Evolutionary conservation across 2,888 invertebrate species (phyloP).

Genomic region (Meliscaeva auricollis): DNA sequence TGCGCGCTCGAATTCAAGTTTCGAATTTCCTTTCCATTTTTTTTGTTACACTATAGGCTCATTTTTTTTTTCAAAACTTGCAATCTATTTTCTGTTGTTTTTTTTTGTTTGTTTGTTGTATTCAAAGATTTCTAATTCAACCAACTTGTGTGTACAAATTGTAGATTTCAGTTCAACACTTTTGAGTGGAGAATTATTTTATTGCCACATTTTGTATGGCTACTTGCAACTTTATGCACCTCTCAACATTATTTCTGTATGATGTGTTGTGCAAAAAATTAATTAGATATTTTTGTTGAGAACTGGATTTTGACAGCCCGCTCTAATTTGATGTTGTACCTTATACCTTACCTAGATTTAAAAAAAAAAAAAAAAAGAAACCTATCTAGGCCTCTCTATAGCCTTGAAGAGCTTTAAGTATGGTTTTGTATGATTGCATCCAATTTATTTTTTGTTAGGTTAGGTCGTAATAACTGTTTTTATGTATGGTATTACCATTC

Average conservation of each 20-base stretch:
- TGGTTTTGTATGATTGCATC: not conserved
- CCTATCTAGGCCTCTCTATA: constrained; percentile 3
- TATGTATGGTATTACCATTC: not conserved
- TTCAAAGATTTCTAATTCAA: constrained; percentile 42
- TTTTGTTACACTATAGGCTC: constrained; percentile 12
- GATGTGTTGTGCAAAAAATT: constrained; percentile 1
- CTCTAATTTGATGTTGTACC: not conserved
- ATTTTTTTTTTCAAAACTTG: constrained; percentile 3
- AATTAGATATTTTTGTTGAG: not conserved
- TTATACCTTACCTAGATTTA: not conserved
- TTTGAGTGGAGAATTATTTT: constrained; percentile 23
- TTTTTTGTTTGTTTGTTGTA: constrained; percentile 5
- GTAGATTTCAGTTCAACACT: not conserved
- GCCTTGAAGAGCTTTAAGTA: constrained; percentile 1
- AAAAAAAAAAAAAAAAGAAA: not conserved
- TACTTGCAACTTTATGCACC: not conserved
- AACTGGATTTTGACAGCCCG: not conserved
- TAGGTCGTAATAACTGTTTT: constrained; percentile 13
- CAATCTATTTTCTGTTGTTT: constrained; percentile 9
- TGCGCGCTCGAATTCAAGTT: constrained; percentile 60
- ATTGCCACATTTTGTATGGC: not conserved
- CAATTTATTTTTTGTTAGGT: constrained; percentile 4
- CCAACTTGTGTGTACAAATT: constrained; percentile 2
- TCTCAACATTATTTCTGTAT: not conserved
- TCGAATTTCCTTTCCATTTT: constrained; percentile 65